These are phyloP conservation scores for Geodia barretti DNA, from an alignment of 37 sponge, comb jelly and placozoan genomes.

Conservation along the genomic window DNA sequence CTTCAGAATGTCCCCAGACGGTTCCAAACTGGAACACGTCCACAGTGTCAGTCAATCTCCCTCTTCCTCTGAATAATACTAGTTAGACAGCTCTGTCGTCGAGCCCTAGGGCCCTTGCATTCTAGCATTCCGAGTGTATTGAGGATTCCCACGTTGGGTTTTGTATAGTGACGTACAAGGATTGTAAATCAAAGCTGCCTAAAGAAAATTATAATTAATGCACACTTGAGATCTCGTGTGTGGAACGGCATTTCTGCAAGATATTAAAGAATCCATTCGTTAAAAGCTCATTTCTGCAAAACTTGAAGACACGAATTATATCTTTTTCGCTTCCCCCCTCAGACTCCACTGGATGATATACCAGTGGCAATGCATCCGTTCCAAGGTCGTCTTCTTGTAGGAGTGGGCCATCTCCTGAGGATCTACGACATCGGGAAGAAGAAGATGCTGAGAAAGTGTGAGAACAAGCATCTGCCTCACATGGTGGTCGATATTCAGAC, in stretches of 20 bases:
- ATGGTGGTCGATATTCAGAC: conserved; percentile 85
- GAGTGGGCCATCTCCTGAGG: conserved; percentile 87
- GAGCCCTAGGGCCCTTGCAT: not conserved
- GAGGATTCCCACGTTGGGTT: not conserved
- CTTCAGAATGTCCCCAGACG: conserved; percentile 81
- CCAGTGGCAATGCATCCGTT: conserved; percentile 89
- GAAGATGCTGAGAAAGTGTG: conserved; percentile 97
- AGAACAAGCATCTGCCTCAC: conserved; percentile 97
- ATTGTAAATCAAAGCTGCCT: not conserved
- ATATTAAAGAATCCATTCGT: no score
- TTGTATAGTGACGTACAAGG: not conserved
- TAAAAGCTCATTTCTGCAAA: no score
- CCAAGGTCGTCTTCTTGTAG: conserved; percentile 93
- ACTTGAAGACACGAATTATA: no score
- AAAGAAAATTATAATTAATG: not conserved
- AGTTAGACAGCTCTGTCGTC: not conserved
- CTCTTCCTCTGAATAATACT: no score
- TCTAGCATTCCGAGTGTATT: not conserved
- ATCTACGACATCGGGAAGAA: conserved; percentile 97
- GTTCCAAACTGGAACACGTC: conserved; percentile 80
- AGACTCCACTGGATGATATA: conserved; percentile 93
- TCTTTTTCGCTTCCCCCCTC: not conserved
- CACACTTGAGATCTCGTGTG: no score
- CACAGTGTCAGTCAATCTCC: conserved; percentile 76
- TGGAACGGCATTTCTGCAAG: no score